Conservation (phyloP, 2,797 vertebrate genomes). For the Pteronotus mesoamericanus region DNA sequence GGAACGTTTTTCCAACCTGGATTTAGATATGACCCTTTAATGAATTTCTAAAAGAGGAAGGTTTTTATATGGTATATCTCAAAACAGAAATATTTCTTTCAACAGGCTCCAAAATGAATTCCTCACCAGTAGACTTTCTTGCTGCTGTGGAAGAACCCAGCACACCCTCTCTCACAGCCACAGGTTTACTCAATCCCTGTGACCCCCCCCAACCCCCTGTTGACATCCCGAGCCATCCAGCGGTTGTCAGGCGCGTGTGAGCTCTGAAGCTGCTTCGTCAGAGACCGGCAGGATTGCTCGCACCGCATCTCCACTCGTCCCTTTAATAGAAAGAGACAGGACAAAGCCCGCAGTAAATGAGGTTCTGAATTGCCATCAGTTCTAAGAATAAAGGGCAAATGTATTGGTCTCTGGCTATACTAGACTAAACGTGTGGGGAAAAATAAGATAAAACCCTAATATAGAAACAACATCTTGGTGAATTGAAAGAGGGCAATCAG, state of each 20-base stretch:
- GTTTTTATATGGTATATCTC: neutral
- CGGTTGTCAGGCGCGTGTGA: neutral
- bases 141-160: neutral
- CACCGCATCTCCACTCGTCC: neutral
- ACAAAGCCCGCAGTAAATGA: slow-evolving; percentile 44
- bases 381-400: slow-evolving; percentile 16
- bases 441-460: neutral
- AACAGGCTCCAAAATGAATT: neutral
- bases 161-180: neutral
- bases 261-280: neutral
- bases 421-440: neutral
- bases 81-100: neutral
- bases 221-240: slow-evolving; percentile 19
- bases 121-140: neutral
- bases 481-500: neutral
- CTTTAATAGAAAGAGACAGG: slow-evolving; percentile 49
- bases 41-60: neutral
- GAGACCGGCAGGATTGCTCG: neutral
- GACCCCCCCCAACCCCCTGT: neutral
- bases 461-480: neutral
- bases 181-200: neutral
- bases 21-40: neutral
- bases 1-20: neutral
- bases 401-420: neutral
- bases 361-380: slow-evolving; percentile 4